Evolutionary conservation across 2,113 vertebrate species (phyloP).

Genomic region (Miniopterus natalensis): DNA sequence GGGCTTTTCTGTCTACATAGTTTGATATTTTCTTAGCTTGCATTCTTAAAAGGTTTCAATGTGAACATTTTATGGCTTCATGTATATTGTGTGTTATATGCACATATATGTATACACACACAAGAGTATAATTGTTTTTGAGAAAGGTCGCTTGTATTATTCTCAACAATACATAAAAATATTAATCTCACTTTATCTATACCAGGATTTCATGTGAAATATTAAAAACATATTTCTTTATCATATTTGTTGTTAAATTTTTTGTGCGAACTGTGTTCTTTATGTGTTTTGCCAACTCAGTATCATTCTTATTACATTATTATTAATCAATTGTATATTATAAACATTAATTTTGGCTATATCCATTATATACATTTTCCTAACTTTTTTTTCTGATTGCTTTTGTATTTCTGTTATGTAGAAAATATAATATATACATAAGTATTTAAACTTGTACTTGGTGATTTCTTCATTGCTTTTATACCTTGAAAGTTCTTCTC

Average conservation of each 20-base stretch:
- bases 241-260: background rate
- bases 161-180: background rate
- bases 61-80: background rate
- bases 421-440: background rate
- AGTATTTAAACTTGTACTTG: constrained; percentile 8
- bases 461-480: constrained; percentile 8
- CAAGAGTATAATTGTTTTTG: background rate
- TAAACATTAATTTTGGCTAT: background rate
- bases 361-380: constrained; percentile 15
- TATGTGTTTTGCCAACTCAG: background rate
- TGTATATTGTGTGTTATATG: background rate
- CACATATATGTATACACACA: background rate
- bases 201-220: background rate
- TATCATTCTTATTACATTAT: background rate
- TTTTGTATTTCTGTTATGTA: background rate
- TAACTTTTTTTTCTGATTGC: background rate
- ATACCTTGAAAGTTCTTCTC: background rate
- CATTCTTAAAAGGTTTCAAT: background rate
- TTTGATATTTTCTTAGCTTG: background rate
- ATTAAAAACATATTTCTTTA: background rate
- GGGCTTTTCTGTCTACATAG: background rate
- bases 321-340: background rate
- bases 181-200: constrained; percentile 15
- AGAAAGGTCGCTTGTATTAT: background rate
- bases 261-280: background rate